phyloP scores from a whole-genome alignment of 2,888 invertebrate species.

The Drosophila rubida region DNA sequence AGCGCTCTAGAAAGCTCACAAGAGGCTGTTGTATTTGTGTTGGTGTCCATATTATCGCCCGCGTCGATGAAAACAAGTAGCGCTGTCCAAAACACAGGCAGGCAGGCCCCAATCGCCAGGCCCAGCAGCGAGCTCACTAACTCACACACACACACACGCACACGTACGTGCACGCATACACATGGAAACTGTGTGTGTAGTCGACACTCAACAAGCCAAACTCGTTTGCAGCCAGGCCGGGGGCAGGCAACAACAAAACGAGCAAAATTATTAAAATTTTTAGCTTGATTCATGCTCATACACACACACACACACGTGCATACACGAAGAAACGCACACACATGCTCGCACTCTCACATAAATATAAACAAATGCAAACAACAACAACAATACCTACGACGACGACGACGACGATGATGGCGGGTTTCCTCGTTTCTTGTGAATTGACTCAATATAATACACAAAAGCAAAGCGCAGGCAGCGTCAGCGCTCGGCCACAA shows the following conservation, averaged over 20 bases:
- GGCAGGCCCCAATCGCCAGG: slow-evolving; percentile 30
- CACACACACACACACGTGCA: slow-evolving; percentile 19
- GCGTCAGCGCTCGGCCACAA: slow-evolving; percentile 36
- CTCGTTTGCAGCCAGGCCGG: slow-evolving; percentile 61
- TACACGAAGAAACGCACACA: slow-evolving; percentile 14
- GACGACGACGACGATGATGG: slow-evolving; percentile 56
- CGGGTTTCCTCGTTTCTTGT: slow-evolving; percentile 83
- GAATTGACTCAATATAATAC: slow-evolving; percentile 76
- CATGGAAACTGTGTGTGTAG: not conserved
- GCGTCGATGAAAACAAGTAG: slow-evolving; percentile 70
- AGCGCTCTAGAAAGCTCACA: slow-evolving; percentile 55
- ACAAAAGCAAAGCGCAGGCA: slow-evolving; percentile 61
- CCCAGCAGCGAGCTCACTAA: slow-evolving; percentile 35
- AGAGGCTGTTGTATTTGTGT: slow-evolving; percentile 41
- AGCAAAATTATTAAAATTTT: slow-evolving; percentile 74
- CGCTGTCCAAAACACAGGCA: slow-evolving; percentile 43
- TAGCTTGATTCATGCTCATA: slow-evolving; percentile 73
- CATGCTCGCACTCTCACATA: slow-evolving; percentile 28
- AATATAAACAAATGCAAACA: slow-evolving; percentile 58
- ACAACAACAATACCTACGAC: slow-evolving; percentile 38
- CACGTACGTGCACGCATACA: not conserved
- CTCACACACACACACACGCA: slow-evolving; percentile 24
- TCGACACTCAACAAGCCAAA: slow-evolving; percentile 70
- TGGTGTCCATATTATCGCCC: slow-evolving; percentile 61
- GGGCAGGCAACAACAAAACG: slow-evolving; percentile 45